A percentile compares a stretch with the other conserved stretches of the same genome.
Conservation (phyloP, 2,797 vertebrate species). For the Acrocephalus scirpaceus region DNA sequence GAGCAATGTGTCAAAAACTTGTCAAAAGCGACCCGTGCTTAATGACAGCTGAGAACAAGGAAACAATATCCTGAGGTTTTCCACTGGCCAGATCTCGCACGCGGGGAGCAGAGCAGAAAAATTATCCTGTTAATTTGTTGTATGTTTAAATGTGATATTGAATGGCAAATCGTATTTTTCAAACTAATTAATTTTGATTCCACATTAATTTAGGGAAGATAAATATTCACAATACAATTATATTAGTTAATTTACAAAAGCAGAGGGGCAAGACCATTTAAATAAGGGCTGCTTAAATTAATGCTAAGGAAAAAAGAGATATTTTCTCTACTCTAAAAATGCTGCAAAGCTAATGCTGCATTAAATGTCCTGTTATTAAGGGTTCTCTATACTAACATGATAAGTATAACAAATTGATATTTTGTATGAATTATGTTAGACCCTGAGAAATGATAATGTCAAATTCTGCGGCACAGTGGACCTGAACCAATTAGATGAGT, state of each 20-base stretch:
- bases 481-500: conserved; percentile 59
- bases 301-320: neutral
- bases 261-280: conserved; percentile 20
- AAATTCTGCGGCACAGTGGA: conserved; percentile 37
- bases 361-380: conserved; percentile 51
- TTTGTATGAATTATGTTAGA: conserved; percentile 62
- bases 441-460: conserved; percentile 58
- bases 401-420: conserved; percentile 60
- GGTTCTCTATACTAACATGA: conserved; percentile 8
- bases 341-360: conserved; percentile 30
- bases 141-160: conserved; percentile 22
- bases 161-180: conserved; percentile 37
- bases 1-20: conserved; percentile 70
- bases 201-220: conserved; percentile 48
- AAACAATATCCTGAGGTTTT: conserved; percentile 34
- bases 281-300: conserved; percentile 31
- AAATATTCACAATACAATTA: conserved; percentile 64
- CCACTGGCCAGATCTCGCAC: neutral
- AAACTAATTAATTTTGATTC: conserved; percentile 60
- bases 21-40: conserved; percentile 47
- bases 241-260: conserved; percentile 55
- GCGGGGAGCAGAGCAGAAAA: neutral
- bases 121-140: conserved; percentile 37
- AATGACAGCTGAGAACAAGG: conserved; percentile 52
- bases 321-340: conserved; percentile 2